Conservation (phyloP, 2,797 vertebrate species). For the Chiloscyllium punctatum region DNA sequence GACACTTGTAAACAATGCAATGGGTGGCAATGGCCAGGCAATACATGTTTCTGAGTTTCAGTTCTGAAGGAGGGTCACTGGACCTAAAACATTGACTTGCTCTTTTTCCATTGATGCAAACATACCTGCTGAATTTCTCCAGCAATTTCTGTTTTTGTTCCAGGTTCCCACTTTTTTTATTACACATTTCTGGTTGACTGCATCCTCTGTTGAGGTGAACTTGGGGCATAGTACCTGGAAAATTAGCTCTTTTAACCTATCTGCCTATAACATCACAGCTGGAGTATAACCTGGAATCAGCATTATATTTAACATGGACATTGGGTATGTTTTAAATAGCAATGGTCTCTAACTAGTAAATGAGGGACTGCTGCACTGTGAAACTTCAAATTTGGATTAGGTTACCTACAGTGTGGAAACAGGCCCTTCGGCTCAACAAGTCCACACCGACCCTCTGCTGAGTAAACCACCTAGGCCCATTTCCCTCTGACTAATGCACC, state of each 20-base stretch:
- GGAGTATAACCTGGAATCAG: background rate
- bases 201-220: background rate
- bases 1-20: background rate
- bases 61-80: too few relatives aligned
- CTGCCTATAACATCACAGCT: background rate
- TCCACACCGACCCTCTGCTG: too few relatives aligned
- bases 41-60: too few relatives aligned
- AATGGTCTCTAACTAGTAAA: background rate
- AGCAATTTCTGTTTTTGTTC: too few relatives aligned
- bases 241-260: background rate
- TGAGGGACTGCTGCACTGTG: background rate
- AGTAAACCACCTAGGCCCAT: too few relatives aligned
- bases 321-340: background rate
- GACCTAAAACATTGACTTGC: too few relatives aligned
- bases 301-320: background rate
- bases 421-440: too few relatives aligned
- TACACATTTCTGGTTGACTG: background rate
- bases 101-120: too few relatives aligned
- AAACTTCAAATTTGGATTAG: background rate
- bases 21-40: background rate
- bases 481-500: too few relatives aligned
- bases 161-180: too few relatives aligned
- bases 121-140: too few relatives aligned
- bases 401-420: too few relatives aligned
- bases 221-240: background rate